These are phyloP conservation scores for Smutsia temminckii DNA, from an alignment of 2,797 vertebrate genomes.

Conservation along the genomic window DNA sequence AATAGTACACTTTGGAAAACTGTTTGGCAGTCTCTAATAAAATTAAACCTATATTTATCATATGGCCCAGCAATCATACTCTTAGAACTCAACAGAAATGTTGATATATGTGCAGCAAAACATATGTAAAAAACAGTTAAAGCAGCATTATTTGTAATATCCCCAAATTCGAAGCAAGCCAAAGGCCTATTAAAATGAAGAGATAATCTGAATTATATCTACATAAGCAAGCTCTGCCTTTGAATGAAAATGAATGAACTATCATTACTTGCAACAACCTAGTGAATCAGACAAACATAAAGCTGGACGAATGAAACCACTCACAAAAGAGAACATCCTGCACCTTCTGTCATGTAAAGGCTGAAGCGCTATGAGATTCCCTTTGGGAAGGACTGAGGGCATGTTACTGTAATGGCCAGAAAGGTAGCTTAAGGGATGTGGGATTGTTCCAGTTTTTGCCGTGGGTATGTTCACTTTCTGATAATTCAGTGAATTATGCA, in stretches of 20 bases:
- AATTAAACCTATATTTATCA: conserved; percentile 9
- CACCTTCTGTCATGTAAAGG: neutral
- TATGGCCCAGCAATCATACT: neutral
- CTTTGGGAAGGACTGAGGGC: neutral
- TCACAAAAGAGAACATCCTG: neutral
- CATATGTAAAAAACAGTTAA: neutral
- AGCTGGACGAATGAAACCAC: neutral
- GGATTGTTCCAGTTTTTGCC: neutral
- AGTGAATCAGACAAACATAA: neutral
- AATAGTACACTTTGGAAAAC: neutral
- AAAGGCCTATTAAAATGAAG: neutral
- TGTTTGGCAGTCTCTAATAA: neutral
- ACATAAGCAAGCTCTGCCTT: neutral
- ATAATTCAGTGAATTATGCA: neutral
- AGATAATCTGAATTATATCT: neutral
- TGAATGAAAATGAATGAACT: neutral
- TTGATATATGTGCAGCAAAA: neutral
- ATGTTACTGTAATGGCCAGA: neutral
- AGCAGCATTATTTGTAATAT: neutral
- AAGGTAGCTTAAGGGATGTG: neutral
- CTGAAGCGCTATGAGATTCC: neutral
- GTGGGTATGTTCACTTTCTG: neutral
- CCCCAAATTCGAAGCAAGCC: neutral
- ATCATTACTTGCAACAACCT: neutral
- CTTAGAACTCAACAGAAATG: neutral